A percentile compares a stretch with the other conserved stretches of the same genome.
Conservation (phyloP, 1,140 invertebrate species). For the Drosophila saltans region DNA sequence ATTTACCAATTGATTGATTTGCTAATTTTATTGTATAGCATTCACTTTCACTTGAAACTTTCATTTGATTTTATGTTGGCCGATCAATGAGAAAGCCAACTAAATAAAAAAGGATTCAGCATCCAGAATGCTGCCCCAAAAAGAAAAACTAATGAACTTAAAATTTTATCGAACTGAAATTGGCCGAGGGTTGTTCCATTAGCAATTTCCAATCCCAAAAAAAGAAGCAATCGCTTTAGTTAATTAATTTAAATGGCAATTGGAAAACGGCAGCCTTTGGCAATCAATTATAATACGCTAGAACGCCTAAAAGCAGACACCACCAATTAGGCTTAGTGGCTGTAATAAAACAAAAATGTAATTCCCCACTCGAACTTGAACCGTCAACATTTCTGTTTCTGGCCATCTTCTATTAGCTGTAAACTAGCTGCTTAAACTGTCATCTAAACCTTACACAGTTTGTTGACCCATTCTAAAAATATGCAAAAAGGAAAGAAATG, state of each 20-base stretch:
- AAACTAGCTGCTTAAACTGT: conserved; percentile 44
- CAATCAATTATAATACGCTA: conserved; percentile 41
- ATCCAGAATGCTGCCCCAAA: no score
- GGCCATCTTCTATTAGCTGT: conserved; percentile 17
- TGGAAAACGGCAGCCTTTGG: conserved; percentile 22
- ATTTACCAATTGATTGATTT: no score
- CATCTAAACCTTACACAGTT: conserved; percentile 37
- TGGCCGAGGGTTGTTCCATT: not conserved
- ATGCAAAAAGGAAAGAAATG: conserved; percentile 19
- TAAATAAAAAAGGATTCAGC: no score
- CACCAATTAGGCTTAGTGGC: conserved; percentile 28
- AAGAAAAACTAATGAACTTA: no score
- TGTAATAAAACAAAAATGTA: conserved; percentile 31
- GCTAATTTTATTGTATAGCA: no score
- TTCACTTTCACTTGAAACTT: no score
- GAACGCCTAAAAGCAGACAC: conserved; percentile 6
- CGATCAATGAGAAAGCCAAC: no score
- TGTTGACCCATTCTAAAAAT: conserved; percentile 47
- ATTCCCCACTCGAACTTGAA: not conserved
- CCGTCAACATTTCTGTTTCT: not conserved
- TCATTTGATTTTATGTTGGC: no score
- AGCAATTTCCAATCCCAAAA: not conserved
- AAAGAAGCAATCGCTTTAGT: not conserved
- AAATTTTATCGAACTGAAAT: not conserved
- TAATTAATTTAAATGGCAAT: conserved; percentile 44